These are phyloP conservation scores for Drosophila micromelanica DNA, from an alignment of 1,140 invertebrate species.

Conservation along the genomic window DNA sequence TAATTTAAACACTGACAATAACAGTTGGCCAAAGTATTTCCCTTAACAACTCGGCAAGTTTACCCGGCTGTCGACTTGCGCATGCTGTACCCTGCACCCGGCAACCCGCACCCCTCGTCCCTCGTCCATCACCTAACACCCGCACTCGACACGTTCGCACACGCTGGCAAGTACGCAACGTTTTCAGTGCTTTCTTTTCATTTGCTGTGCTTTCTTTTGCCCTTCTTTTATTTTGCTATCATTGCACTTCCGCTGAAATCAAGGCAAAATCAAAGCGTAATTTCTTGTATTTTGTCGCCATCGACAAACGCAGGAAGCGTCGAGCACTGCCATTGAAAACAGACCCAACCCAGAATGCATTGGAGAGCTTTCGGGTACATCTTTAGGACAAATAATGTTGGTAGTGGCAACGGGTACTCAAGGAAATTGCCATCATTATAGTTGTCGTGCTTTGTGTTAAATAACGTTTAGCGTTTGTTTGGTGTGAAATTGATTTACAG, in stretches of 20 bases:
- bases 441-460: conserved; percentile 71
- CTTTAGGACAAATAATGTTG: conserved; percentile 8
- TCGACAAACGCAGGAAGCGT: conserved; percentile 31
- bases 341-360: conserved; percentile 30
- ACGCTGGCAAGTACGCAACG: conserved; percentile 49
- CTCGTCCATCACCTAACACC: background rate
- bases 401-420: conserved; percentile 61
- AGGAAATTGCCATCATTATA: conserved; percentile 83
- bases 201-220: conserved; percentile 13
- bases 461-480: conserved; percentile 80
- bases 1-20: conserved; percentile 83
- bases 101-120: too few relatives aligned
- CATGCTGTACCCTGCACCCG: conserved; percentile 3
- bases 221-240: conserved; percentile 55
- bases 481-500: conserved; percentile 76
- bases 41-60: conserved; percentile 51
- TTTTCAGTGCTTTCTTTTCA: conserved; percentile 22
- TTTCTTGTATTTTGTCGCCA: conserved; percentile 75
- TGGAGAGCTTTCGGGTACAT: conserved; percentile 3
- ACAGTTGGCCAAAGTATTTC: conserved; percentile 75
- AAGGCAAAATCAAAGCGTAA: conserved; percentile 66
- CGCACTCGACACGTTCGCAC: conserved; percentile 77
- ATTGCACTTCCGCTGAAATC: conserved; percentile 75
- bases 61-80: conserved; percentile 11
- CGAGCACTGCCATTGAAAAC: conserved; percentile 37